Evolutionary conservation across 2,797 vertebrate genomes (phyloP).

Genomic region (Pangasius krempfi): DNA sequence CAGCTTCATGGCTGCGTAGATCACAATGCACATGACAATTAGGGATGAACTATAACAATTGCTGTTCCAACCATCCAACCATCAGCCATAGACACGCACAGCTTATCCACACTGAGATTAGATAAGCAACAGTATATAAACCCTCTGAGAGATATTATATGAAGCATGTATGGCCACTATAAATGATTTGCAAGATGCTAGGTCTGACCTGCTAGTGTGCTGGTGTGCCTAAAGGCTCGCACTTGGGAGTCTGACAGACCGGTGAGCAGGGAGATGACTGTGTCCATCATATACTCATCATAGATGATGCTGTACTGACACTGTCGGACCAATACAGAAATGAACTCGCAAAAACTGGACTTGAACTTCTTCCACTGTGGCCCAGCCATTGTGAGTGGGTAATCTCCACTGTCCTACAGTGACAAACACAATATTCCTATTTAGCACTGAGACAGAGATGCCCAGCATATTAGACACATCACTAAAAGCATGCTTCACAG

Average conservation of each 20-base stretch:
- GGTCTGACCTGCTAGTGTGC: conserved; percentile 92
- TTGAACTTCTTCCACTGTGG: conserved; percentile 99
- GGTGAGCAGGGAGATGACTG: conserved; percentile 97
- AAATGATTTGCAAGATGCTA: not conserved
- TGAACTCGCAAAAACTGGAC: conserved; percentile 99
- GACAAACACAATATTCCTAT: conserved; percentile 23
- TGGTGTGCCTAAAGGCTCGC: conserved; percentile 98
- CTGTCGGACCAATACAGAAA: conserved; percentile 94
- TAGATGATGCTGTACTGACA: conserved; percentile 99
- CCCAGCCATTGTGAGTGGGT: conserved; percentile 96
- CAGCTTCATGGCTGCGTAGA: conserved; percentile 92
- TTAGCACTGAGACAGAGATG: not conserved
- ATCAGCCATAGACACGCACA: not conserved
- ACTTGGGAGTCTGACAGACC: conserved; percentile 98
- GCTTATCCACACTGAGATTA: not conserved
- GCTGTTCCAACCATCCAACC: not conserved
- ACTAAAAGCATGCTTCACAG: not conserved
- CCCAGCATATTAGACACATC: not conserved
- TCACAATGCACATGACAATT: not conserved
- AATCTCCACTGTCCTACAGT: conserved; percentile 97
- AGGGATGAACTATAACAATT: not conserved
- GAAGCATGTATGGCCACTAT: not conserved
- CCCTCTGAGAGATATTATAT: not conserved
- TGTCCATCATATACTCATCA: conserved; percentile 99
- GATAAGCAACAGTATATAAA: not conserved